Evolutionary conservation across 1,140 invertebrate species (phyloP).

Genomic region (Aphaenogaster floridana): DNA sequence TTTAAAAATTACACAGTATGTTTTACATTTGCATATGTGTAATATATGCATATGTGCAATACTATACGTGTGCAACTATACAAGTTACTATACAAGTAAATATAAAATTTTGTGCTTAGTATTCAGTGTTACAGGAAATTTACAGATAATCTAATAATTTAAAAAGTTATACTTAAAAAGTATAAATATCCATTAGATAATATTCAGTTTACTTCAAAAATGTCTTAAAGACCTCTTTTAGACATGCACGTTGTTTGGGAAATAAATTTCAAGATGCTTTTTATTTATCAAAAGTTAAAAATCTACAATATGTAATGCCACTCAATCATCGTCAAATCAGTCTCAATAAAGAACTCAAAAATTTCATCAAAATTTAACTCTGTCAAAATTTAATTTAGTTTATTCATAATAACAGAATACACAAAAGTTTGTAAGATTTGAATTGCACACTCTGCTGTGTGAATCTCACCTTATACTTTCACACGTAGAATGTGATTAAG

Average conservation of each 20-base stretch:
- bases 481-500: not conserved
- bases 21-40: not conserved
- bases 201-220: too few relatives aligned
- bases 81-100: not conserved
- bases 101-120: not conserved
- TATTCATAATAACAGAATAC: not conserved
- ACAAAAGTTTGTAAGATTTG: not conserved
- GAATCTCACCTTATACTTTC: not conserved
- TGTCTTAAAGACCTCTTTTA: too few relatives aligned
- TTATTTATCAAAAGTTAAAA: not conserved
- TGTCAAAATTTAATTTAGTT: not conserved
- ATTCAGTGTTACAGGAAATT: not conserved
- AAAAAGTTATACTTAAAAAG: not conserved
- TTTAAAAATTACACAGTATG: conserved; percentile 70
- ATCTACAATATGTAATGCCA: too few relatives aligned
- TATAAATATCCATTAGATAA: too few relatives aligned
- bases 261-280: not conserved
- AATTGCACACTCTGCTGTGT: not conserved
- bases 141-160: not conserved
- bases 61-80: not conserved
- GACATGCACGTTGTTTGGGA: too few relatives aligned
- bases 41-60: not conserved
- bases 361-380: not conserved
- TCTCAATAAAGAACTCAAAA: not conserved
- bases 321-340: not conserved